Evolutionary conservation across 2,113 vertebrate species (phyloP).

Genomic region (Polypterus bichir): DNA sequence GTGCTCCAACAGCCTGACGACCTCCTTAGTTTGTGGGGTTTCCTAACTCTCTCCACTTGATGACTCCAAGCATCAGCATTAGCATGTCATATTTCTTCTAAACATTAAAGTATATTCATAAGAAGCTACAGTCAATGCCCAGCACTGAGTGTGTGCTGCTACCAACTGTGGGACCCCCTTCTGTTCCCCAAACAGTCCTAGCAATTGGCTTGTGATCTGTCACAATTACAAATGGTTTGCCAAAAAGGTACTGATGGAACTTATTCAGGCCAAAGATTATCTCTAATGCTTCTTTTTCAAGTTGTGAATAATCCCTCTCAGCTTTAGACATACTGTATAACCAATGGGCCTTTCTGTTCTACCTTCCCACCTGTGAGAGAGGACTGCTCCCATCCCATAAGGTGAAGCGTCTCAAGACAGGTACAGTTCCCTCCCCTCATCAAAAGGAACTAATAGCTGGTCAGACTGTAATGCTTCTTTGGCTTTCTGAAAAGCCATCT

Average conservation of each 20-base stretch:
- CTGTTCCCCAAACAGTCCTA: neutral
- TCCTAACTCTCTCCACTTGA: neutral
- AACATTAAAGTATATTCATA: neutral
- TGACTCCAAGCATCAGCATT: conserved; percentile 3
- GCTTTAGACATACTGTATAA: neutral
- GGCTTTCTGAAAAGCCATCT: no score
- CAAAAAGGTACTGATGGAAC: neutral
- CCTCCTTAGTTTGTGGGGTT: neutral
- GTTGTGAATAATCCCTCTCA: neutral
- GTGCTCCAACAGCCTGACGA: neutral
- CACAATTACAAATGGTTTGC: neutral
- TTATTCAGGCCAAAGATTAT: neutral
- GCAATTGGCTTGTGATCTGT: neutral
- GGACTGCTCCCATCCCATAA: conserved; percentile 1
- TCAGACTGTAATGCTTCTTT: neutral
- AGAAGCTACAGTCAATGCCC: neutral
- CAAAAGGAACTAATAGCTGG: conserved; percentile 1
- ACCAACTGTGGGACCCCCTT: neutral
- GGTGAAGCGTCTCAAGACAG: conserved; percentile 8
- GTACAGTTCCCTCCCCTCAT: neutral
- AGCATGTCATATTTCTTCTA: neutral
- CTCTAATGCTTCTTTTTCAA: neutral
- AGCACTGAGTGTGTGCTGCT: neutral
- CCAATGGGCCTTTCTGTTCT: neutral
- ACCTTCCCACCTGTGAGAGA: neutral